Conservation (phyloP, 2,797 vertebrate genomes). For the Micrastur ruficollis region DNA sequence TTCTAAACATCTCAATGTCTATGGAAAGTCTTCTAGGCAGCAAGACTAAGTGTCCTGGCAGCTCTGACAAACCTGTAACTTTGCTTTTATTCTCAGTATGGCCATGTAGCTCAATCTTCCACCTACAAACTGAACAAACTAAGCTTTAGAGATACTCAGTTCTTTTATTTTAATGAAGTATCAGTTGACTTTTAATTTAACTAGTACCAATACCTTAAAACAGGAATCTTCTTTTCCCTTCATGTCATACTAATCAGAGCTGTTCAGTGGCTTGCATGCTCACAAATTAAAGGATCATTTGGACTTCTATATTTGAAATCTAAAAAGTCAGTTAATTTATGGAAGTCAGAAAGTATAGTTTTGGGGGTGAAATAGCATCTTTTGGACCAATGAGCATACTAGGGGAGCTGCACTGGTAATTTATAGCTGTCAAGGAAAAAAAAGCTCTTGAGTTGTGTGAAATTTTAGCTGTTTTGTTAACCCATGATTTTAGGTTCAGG, state of each 20-base stretch:
- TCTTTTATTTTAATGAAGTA: not conserved
- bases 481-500: conserved; percentile 2
- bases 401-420: not conserved
- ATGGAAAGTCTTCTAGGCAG: not conserved
- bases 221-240: not conserved
- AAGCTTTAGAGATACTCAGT: not conserved
- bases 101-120: not conserved
- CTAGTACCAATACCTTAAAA: not conserved
- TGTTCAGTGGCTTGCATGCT: not conserved
- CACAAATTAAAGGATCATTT: not conserved
- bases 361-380: not conserved
- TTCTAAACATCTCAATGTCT: not conserved
- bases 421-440: not conserved
- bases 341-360: not conserved
- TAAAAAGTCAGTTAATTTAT: not conserved
- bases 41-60: not conserved
- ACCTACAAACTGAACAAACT: not conserved
- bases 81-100: not conserved
- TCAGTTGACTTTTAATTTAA: not conserved
- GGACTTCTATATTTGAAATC: not conserved
- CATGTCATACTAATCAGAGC: not conserved
- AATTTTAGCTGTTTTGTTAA: conserved; percentile 36
- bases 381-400: not conserved
- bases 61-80: not conserved
- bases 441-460: not conserved